Base-by-base conservation (phyloP, 2,888 invertebrate species). In the Entomobrya proxima region DNA sequence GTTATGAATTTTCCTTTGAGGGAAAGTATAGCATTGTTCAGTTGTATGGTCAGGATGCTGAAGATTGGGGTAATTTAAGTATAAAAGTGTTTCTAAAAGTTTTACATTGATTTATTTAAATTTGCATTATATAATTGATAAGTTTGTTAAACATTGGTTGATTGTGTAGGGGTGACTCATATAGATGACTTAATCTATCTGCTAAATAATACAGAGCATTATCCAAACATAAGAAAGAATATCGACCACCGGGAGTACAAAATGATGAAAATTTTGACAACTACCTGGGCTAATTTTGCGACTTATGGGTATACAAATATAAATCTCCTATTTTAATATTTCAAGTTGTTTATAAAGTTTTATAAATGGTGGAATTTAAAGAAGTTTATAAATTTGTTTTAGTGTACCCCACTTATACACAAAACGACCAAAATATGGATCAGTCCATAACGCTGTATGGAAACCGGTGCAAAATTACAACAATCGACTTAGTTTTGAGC, bases 281-380 rank as follows among this genome's bases (percentile, higher is more conserved):
- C 55, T 13, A 58, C 84, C 21, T 88, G 88, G 88, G 52, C 87
- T 4, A 88, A 89, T 55, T 89, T 89, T 87, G 89, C 89, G 2
- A 85, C 80, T 9, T 69, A 78, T 74, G 88, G 88, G 88, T 88
- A 82, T 0, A 21, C n/a, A n/a, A 32, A 52, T 27, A 3, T 18
- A 2, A 32, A 67, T 67, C 35, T 30, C 24, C 24, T 7, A 61
- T 72, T 2, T 21, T 9, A 47, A 18, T n/a, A 44, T 50, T 40
- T 24, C 3, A 72, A 7, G 24, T 5, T 44, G 13, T 9, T 13
- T 15, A n/a, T n/a, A n/a, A n/a, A n/a, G n/a, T 30, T 32, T 6
- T 32, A 30, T n/a, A 32, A n/a, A 47, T 47, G 15, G 9, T 13
- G n/a, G n/a, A 47, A 47, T 61, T 30, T 15, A 4, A 27, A 30